phyloP scores from a whole-genome alignment of 2,888 invertebrate species.

The Drosophila nr. perissopoda region DNA sequence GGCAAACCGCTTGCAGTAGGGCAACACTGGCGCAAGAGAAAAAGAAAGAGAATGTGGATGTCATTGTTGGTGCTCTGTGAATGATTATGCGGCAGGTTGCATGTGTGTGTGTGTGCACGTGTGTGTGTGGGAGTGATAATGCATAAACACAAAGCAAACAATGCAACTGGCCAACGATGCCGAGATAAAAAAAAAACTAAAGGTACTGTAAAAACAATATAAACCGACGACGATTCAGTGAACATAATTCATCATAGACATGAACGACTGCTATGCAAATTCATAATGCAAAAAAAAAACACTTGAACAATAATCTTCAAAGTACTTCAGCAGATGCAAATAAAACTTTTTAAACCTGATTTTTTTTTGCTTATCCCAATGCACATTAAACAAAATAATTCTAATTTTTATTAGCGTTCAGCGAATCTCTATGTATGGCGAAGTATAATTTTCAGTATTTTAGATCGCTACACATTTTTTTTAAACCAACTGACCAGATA shows the following conservation, averaged over 20 bases:
- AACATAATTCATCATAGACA: slow-evolving; percentile 39
- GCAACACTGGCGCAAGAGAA: slow-evolving; percentile 42
- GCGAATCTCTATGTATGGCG: not conserved
- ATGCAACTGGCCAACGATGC: slow-evolving; percentile 35
- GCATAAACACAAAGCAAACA: slow-evolving; percentile 48
- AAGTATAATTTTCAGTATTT: slow-evolving; percentile 2
- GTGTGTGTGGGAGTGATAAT: slow-evolving; percentile 54
- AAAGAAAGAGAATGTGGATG: slow-evolving; percentile 8
- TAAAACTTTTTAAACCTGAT: slow-evolving; percentile 11
- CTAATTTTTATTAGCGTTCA: not conserved
- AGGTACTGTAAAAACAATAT: slow-evolving; percentile 35
- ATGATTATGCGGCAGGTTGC: slow-evolving; percentile 56
- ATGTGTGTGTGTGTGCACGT: slow-evolving; percentile 2
- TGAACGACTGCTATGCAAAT: slow-evolving; percentile 29
- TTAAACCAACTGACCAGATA: slow-evolving; percentile 22
- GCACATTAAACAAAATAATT: not conserved
- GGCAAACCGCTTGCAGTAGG: slow-evolving; percentile 28
- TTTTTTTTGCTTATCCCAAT: slow-evolving; percentile 35
- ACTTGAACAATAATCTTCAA: slow-evolving; percentile 9
- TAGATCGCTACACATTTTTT: slow-evolving; percentile 24
- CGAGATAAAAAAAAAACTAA: slow-evolving; percentile 44
- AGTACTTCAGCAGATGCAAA: slow-evolving; percentile 18
- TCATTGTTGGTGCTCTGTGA: slow-evolving; percentile 36
- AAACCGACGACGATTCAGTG: slow-evolving; percentile 1
- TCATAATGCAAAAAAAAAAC: slow-evolving; percentile 31